These are phyloP conservation scores for Horisme vitalbata DNA, from an alignment of 2,888 invertebrate genomes.

Conservation along the genomic window DNA sequence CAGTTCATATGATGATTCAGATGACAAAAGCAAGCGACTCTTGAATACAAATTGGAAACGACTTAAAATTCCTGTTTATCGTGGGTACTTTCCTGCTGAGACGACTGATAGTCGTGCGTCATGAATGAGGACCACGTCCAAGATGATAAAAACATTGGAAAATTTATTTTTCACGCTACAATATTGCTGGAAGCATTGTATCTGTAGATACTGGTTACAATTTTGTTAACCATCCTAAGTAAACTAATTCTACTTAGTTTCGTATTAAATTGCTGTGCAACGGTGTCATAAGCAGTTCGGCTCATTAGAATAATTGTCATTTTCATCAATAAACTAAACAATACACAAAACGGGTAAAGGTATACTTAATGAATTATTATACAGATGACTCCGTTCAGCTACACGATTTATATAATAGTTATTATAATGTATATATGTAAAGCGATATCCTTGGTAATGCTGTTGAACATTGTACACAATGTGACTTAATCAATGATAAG, in stretches of 20 bases:
- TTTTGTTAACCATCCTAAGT: too few species aligned
- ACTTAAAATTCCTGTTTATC: slow-evolving; percentile 31
- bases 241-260: too few species aligned
- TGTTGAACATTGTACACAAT: slow-evolving; percentile 53
- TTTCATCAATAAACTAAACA: slow-evolving; percentile 51
- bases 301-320: slow-evolving; percentile 54
- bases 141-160: too few species aligned
- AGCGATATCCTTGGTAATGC: slow-evolving; percentile 77
- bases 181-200: too few species aligned
- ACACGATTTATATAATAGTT: slow-evolving; percentile 44
- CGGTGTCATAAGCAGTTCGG: slow-evolving; percentile 49
- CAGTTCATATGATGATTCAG: slow-evolving; percentile 22
- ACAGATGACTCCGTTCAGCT: slow-evolving; percentile 53
- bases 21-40: slow-evolving; percentile 29
- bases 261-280: slow-evolving; percentile 40
- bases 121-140: slow-evolving; percentile 1
- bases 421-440: slow-evolving; percentile 58
- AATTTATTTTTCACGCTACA: too few species aligned
- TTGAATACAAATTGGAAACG: slow-evolving; percentile 32
- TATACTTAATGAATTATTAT: slow-evolving; percentile 43
- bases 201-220: too few species aligned
- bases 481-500: slow-evolving; percentile 51
- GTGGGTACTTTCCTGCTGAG: slow-evolving; percentile 16
- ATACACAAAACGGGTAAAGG: slow-evolving; percentile 55
- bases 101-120: slow-evolving; percentile 10